Evolutionary conservation across 2,888 invertebrate genomes (phyloP), one percentile per base, ranked within the genome.

Genomic region (Tipula confusa): DNA sequence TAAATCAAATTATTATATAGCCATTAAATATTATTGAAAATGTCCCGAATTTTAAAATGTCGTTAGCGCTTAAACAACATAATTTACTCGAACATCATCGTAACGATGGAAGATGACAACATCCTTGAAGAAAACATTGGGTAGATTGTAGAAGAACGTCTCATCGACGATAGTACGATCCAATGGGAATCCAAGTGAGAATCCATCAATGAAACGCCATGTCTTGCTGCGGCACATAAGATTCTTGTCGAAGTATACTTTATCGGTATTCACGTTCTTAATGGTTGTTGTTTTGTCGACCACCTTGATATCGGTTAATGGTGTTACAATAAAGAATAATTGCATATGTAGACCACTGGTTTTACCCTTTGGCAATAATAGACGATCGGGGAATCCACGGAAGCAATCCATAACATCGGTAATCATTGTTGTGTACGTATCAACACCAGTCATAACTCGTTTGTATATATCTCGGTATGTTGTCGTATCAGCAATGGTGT

Each of bases 341-440:
- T 92, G 90, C 88, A 93, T 92, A 11, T 93, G 92, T 91, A 92
- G 91, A 85, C 94, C 94, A 86, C 90, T 91, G 85, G 87, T 86
- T 85, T 89, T 91, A 86, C 93, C 94, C 87, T 92, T 93, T 86
- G 94, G 94, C 83, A 94, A 88, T 84, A 92, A 85, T 28, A 94
- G 89, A 85, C 93, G 92, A 84, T 92, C 91, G 33, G 93, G 93
- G 90, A 91, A 92, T 82, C 92, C 91, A 85, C 91, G 91, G 86
- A 92, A 84, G 36, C 29, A 82, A 83, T 28, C 79, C 24, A 29
- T 29, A 29, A 29, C 82, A 33, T 83, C 83, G 24, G 64, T 64
- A 11, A 82, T 38, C 28, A 83, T 64, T 29, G 82, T n/a, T 29
- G 80, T 64, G 13, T 82, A 81, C 1, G 82, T n/a, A 80, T 31